Evolutionary conservation across 2,888 invertebrate species (phyloP).

Genomic region (Melanostoma mellinum): DNA sequence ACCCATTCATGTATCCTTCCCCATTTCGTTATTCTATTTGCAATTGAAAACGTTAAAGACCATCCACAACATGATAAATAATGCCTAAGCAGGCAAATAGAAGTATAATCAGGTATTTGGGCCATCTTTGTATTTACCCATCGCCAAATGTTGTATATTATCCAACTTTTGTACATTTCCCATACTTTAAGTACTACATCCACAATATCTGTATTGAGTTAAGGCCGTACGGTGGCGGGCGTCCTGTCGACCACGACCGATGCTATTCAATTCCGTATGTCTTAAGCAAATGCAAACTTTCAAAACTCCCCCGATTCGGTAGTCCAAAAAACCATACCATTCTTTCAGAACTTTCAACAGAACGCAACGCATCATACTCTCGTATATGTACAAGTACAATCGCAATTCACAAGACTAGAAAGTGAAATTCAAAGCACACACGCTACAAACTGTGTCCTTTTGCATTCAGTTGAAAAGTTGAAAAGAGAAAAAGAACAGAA

Average conservation of each 20-base stretch:
- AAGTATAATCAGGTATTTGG: constrained; percentile 47
- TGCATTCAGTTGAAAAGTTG: constrained; percentile 48
- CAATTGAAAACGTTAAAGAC: constrained; percentile 17
- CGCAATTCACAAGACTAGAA: constrained; percentile 45
- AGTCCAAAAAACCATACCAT: neutral
- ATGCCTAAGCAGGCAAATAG: neutral
- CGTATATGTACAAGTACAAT: neutral
- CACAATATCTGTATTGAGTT: constrained; percentile 22
- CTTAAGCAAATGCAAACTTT: constrained; percentile 41
- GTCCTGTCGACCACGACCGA: neutral
- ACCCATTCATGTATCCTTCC: no score
- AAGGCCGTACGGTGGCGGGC: constrained; percentile 19
- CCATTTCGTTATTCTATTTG: neutral
- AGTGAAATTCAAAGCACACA: constrained; percentile 69
- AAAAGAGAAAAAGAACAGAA: constrained; percentile 16
- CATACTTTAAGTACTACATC: constrained; percentile 4
- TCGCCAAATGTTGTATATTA: constrained; percentile 4
- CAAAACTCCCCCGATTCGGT: constrained; percentile 1
- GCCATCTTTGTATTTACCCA: constrained; percentile 42
- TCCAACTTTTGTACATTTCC: neutral
- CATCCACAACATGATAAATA: neutral
- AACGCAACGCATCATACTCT: neutral
- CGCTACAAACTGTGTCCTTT: constrained; percentile 48
- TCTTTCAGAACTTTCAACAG: constrained; percentile 12
- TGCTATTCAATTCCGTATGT: constrained; percentile 24